These are phyloP conservation scores for Acipenser ruthenus DNA, from an alignment of 2,797 vertebrate species.

Conservation along the genomic window DNA sequence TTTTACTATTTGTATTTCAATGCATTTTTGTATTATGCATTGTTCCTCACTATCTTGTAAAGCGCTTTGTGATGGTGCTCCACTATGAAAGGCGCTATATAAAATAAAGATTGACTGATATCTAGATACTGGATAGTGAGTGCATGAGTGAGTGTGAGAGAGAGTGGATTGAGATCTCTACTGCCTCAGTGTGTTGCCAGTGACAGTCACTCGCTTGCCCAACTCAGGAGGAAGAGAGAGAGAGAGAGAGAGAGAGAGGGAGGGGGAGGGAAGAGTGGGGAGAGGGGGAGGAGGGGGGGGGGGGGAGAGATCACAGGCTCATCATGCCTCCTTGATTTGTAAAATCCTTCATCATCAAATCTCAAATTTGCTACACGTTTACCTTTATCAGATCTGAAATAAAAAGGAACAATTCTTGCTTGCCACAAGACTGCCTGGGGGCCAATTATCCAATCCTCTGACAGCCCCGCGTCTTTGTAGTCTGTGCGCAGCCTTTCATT, in stretches of 20 bases:
- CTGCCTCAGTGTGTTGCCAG: slow-evolving; percentile 43
- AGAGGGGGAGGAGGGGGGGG: slow-evolving; percentile 46
- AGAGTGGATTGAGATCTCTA: slow-evolving; percentile 58
- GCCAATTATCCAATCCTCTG: slow-evolving; percentile 74
- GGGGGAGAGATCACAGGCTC: slow-evolving; percentile 70
- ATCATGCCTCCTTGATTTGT: slow-evolving; percentile 72
- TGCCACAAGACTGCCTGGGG: slow-evolving; percentile 61
- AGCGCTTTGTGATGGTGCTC: too few relatives aligned
- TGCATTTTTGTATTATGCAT: too few relatives aligned
- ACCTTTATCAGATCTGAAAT: slow-evolving; percentile 73
- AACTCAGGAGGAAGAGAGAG: not conserved
- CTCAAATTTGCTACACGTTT: slow-evolving; percentile 73
- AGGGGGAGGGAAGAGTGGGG: slow-evolving; percentile 26
- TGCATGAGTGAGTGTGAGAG: slow-evolving; percentile 27
- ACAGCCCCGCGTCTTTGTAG: slow-evolving; percentile 44
- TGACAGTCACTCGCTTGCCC: slow-evolving; percentile 45
- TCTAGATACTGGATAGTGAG: not conserved
- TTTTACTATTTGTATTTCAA: too few relatives aligned
- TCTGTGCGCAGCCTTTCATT: slow-evolving; percentile 54
- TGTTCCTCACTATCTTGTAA: too few relatives aligned
- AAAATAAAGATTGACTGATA: too few relatives aligned
- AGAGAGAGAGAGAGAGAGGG: slow-evolving; percentile 34
- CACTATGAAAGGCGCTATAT: too few relatives aligned
- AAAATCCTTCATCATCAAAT: slow-evolving; percentile 72
- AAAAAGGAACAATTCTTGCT: slow-evolving; percentile 42